These are phyloP conservation scores for Metaphire vulgaris DNA, from an alignment of 1,140 invertebrate genomes.

Conservation along the genomic window DNA sequence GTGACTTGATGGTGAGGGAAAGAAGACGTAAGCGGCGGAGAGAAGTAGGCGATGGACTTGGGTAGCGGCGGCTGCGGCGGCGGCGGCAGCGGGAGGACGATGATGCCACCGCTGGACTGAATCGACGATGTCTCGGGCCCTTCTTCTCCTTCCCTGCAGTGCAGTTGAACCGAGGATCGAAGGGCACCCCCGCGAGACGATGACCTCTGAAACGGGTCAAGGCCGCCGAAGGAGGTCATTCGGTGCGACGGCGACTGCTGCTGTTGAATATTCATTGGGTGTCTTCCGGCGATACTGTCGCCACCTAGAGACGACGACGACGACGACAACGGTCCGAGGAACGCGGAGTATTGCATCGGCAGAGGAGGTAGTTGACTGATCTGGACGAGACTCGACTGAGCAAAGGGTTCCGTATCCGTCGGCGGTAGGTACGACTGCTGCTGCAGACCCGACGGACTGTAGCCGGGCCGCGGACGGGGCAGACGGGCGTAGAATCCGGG, in stretches of 20 bases:
- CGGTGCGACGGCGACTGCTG: background rate
- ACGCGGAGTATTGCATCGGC: background rate
- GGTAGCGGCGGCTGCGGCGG: too few species aligned
- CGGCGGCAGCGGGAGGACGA: background rate
- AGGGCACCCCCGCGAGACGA: background rate
- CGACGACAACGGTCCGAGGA: too few species aligned
- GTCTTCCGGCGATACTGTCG: background rate
- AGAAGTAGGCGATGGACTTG: too few species aligned
- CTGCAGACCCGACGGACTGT: background rate
- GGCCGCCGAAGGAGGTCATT: too few species aligned
- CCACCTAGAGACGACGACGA: background rate
- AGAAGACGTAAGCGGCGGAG: too few species aligned
- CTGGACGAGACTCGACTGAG: background rate
- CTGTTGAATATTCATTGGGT: background rate
- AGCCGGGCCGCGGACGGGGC: too few species aligned
- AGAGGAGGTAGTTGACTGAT: background rate
- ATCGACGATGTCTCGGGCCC: too few species aligned
- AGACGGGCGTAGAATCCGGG: too few species aligned
- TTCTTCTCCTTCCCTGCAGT: too few species aligned
- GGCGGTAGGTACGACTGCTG: background rate
- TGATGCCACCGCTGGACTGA: background rate
- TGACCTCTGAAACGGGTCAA: background rate
- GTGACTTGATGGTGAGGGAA: too few species aligned
- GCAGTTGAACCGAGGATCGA: background rate
- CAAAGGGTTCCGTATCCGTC: background rate